Evolutionary conservation across 2,797 vertebrate species (phyloP).

Genomic region (Galagoides demidoff): DNA sequence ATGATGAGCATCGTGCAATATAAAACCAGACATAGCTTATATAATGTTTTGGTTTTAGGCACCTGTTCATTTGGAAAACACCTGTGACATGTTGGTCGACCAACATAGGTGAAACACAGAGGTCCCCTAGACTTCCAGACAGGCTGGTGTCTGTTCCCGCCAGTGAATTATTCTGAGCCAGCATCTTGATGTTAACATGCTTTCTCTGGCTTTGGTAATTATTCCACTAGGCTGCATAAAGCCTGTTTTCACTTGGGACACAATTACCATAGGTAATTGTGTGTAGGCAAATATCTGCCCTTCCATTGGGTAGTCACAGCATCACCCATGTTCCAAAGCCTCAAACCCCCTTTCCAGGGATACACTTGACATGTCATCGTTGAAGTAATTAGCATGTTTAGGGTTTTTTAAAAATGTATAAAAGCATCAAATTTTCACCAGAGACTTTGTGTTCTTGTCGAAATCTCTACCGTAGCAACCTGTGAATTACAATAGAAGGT

Average conservation of each 20-base stretch:
- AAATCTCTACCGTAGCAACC: constrained; percentile 85
- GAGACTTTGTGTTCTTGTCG: constrained; percentile 85
- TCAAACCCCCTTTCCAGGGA: constrained; percentile 74
- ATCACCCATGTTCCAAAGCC: constrained; percentile 60
- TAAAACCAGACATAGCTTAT: constrained; percentile 62
- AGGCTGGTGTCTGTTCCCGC: constrained; percentile 45
- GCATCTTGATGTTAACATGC: constrained; percentile 69
- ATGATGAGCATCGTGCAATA: constrained; percentile 57
- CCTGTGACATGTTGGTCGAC: constrained; percentile 66
- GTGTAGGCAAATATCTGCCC: constrained; percentile 72
- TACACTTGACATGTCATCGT: constrained; percentile 78
- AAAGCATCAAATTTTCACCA: constrained; percentile 83
- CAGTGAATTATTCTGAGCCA: constrained; percentile 60
- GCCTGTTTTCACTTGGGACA: constrained; percentile 59
- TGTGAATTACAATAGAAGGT: constrained; percentile 84
- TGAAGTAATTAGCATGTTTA: constrained; percentile 84
- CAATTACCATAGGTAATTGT: constrained; percentile 51
- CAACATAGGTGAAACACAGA: constrained; percentile 27
- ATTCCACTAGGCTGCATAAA: constrained; percentile 69
- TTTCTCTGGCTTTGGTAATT: constrained; percentile 71
- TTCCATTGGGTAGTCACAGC: constrained; percentile 68
- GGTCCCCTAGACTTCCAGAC: constrained; percentile 41
- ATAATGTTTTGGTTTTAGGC: constrained; percentile 73
- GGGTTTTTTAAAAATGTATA: constrained; percentile 47
- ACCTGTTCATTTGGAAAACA: constrained; percentile 73